phyloP scores from a whole-genome alignment of 2,797 vertebrate genomes.

The Borostomias antarcticus region DNA sequence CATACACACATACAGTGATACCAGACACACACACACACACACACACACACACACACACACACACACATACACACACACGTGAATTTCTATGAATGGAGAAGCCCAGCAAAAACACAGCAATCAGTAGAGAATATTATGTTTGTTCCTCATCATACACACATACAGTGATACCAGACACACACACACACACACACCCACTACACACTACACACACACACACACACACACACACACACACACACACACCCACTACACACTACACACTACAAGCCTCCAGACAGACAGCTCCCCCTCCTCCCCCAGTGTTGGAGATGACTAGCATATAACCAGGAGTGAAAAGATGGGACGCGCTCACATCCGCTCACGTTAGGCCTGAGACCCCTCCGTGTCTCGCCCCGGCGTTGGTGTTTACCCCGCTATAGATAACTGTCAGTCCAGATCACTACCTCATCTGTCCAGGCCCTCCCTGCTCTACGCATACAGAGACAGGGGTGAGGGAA shows the following conservation, averaged over 20 bases:
- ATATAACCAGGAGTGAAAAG: constrained; percentile 63
- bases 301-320: constrained; percentile 56
- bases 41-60: constrained; percentile 6
- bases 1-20: too few relatives aligned
- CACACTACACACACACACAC: not conserved
- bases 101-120: too few relatives aligned
- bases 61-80: constrained; percentile 18
- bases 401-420: constrained; percentile 65
- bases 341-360: constrained; percentile 63
- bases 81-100: too few relatives aligned
- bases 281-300: constrained; percentile 36
- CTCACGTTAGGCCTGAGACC: constrained; percentile 67
- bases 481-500: too few relatives aligned
- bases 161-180: not conserved
- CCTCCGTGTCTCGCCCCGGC: constrained; percentile 45
- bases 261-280: not conserved
- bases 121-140: too few relatives aligned
- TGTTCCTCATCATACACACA: too few relatives aligned
- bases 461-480: not conserved
- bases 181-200: not conserved
- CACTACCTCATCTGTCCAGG: constrained; percentile 65
- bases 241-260: constrained; percentile 7
- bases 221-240: constrained; percentile 8
- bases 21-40: too few relatives aligned
- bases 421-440: constrained; percentile 72